phyloP scores from a whole-genome alignment of 1,140 invertebrate genomes.

The Bombus soroeensis region DNA sequence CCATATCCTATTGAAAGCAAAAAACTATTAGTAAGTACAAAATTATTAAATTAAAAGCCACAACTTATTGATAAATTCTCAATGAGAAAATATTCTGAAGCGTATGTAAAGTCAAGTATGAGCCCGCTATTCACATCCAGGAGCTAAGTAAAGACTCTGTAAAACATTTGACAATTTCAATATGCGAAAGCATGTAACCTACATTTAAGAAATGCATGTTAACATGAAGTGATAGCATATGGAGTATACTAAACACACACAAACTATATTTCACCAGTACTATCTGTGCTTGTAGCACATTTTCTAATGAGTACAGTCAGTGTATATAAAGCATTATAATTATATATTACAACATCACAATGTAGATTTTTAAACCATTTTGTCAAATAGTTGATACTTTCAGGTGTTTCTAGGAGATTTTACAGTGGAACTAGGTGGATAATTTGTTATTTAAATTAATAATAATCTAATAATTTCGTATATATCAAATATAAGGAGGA shows the following conservation, averaged over 20 bases:
- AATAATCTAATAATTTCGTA: constrained; percentile 50
- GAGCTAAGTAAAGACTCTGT: constrained; percentile 73
- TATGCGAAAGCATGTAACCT: constrained; percentile 68
- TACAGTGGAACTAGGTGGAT: constrained; percentile 39
- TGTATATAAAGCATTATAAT: constrained; percentile 54
- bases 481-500: constrained; percentile 74
- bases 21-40: constrained; percentile 82
- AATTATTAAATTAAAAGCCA: constrained; percentile 73
- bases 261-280: constrained; percentile 60
- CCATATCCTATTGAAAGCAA: constrained; percentile 81
- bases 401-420: constrained; percentile 47
- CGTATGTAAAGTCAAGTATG: constrained; percentile 68
- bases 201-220: constrained; percentile 64
- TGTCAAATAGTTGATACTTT: constrained; percentile 54
- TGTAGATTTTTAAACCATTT: constrained; percentile 50
- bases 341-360: constrained; percentile 42
- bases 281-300: constrained; percentile 55
- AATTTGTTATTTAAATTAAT: constrained; percentile 46
- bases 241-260: constrained; percentile 56
- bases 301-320: constrained; percentile 46
- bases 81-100: constrained; percentile 66
- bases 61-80: constrained; percentile 62
- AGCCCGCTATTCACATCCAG: constrained; percentile 69
- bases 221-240: constrained; percentile 61
- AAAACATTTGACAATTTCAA: constrained; percentile 70